These are phyloP conservation scores for Excalfactoria chinensis DNA, from an alignment of 2,113 vertebrate genomes.

Conservation along the genomic window DNA sequence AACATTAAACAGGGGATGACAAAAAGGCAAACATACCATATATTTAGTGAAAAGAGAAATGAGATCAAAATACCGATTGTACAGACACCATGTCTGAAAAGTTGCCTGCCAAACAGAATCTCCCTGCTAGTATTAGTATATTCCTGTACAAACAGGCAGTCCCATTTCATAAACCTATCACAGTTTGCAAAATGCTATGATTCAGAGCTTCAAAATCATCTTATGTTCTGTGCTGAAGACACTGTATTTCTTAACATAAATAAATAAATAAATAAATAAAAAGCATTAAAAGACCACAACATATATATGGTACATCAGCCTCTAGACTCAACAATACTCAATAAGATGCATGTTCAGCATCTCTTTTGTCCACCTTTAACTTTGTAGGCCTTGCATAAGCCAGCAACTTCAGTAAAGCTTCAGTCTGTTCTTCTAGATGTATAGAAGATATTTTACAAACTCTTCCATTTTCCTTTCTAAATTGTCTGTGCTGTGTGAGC, in stretches of 20 bases:
- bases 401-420: not conserved
- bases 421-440: not conserved
- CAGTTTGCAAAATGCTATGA: not conserved
- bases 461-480: not conserved
- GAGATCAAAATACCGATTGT: not conserved
- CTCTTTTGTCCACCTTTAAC: not conserved
- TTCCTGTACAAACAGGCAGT: not conserved
- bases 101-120: not conserved
- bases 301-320: rapidly evolving
- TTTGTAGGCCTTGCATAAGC: not conserved
- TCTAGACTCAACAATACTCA: not conserved
- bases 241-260: not conserved
- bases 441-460: not conserved
- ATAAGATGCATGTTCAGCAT: not conserved
- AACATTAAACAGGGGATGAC: slow-evolving; percentile 33
- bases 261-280: not conserved
- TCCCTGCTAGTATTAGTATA: not conserved
- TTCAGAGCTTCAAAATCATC: not conserved
- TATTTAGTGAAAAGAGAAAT: not conserved
- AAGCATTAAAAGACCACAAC: not conserved
- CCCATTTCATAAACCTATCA: not conserved
- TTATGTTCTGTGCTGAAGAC: not conserved
- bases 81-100: not conserved
- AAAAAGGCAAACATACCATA: not conserved
- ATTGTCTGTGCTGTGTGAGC: not conserved